Base-by-base conservation (phyloP, 1,140 invertebrate species). In the Habropoda laboriosa region DNA sequence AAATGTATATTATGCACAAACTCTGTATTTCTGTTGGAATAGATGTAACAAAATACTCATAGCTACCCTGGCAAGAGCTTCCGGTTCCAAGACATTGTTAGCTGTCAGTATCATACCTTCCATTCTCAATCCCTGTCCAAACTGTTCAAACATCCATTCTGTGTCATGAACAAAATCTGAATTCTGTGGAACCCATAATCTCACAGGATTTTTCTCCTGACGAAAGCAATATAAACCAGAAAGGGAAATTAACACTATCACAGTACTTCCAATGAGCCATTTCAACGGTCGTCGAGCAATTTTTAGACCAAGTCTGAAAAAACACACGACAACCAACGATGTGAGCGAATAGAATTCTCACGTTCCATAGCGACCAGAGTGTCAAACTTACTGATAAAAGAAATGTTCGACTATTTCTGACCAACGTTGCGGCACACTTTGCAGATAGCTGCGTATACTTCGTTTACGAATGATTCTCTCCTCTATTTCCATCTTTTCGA, bases 71-170 rank as follows among this genome's bases (percentile, higher is more conserved):
- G 90, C 82, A 45, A 95, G 87, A 63, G 92, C 93, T 80, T 94
- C 76, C 24, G 95, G 94, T 58, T 94, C 93, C 47, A 97, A 91
- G 40, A 97, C 94, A 93, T 97, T 94, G 35, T 96, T 93, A 35
- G 95, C 95, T 32, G 94, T 94, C 45, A 96, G 90, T 78, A 96
- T 93, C 16, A 95, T 89, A 60, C 90, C 93, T 90, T 97, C 94
- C 18, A 95, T 84, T 75, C 95, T 92, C 82, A 95, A 94, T 30
- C 94, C 95, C 57, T 94, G 94, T 68, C 94, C 94, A 91, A 96
- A 96, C 77, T 94, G 94, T n/a, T 94, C 91, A 86, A 96, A 94
- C 53, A 96, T 93, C 96, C 96, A 96, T 75, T 96, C 94, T 8
- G 96, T 95, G 77, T 96, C 95, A 79, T 88, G 88, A 49, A 94